Percentiles rank a stretch among this genome's conserved stretches.
Evolutionary conservation across 2,797 vertebrate genomes (phyloP).

Genomic region (Urophycis tenuis): DNA sequence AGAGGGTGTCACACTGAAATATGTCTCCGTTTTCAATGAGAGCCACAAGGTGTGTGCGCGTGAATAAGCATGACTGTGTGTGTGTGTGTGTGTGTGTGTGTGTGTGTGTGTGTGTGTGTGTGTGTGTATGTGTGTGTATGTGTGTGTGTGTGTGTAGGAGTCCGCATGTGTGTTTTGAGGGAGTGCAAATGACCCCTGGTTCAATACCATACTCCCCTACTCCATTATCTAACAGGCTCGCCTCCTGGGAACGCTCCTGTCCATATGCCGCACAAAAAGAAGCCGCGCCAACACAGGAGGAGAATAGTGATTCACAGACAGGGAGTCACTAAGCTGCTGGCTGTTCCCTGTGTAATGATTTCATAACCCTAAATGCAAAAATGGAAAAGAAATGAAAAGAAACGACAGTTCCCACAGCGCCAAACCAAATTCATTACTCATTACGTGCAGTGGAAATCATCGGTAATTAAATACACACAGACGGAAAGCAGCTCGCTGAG

Average conservation of each 20-base stretch:
- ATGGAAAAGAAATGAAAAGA: neutral
- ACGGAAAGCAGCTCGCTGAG: no score
- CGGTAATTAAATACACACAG: no score
- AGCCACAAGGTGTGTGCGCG: constrained; percentile 37
- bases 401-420: neutral
- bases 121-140: no score
- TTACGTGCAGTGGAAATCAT: no score
- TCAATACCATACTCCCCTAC: constrained; percentile 24
- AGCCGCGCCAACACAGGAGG: constrained; percentile 39
- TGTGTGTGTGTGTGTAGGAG: no score
- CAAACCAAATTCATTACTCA: no score
- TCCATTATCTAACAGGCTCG: constrained; percentile 29
- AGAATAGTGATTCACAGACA: constrained; percentile 40
- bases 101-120: no score
- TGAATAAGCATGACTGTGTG: no score
- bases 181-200: constrained; percentile 17
- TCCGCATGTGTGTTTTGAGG: no score
- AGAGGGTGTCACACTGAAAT: constrained; percentile 61
- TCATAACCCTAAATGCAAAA: neutral
- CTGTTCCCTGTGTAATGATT: constrained; percentile 19
- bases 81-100: constrained; percentile 17
- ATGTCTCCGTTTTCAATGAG: constrained; percentile 52
- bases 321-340: constrained; percentile 33
- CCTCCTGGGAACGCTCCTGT: constrained; percentile 35
- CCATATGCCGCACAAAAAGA: constrained; percentile 39